phyloP scores from a whole-genome alignment of 2,113 vertebrate genomes.

The Geococcyx californianus region DNA sequence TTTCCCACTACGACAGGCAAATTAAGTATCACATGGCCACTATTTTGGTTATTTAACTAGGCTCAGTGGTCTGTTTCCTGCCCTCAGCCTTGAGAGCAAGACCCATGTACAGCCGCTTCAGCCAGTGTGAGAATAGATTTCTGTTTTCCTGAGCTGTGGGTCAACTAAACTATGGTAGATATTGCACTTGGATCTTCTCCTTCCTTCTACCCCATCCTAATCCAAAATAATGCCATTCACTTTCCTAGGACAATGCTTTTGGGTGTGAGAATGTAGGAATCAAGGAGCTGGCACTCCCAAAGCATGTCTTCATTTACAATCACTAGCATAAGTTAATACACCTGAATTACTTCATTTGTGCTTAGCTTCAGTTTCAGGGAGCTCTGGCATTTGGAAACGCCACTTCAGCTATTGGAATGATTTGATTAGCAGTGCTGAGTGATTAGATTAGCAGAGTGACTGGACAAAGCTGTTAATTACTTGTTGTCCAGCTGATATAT shows the following conservation, averaged over 20 bases:
- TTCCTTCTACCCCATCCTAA: background rate
- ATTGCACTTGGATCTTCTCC: background rate
- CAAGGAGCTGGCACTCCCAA: background rate
- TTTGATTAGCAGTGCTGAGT: slow-evolving; percentile 41
- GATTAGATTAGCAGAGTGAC: slow-evolving; percentile 52
- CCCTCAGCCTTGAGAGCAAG: background rate
- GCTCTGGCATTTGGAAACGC: background rate
- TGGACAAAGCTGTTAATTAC: slow-evolving; percentile 26
- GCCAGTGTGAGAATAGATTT: background rate
- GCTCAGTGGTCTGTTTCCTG: background rate
- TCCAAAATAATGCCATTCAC: background rate
- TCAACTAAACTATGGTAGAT: background rate
- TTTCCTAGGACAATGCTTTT: background rate
- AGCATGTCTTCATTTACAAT: slow-evolving; percentile 6
- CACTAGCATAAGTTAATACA: slow-evolving; percentile 29
- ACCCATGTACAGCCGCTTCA: background rate
- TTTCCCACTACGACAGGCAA: background rate
- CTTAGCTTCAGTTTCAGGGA: background rate
- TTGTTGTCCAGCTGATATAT: slow-evolving; percentile 10
- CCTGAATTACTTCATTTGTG: background rate
- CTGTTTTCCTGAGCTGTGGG: background rate
- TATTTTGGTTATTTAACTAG: background rate
- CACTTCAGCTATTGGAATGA: slow-evolving; percentile 21
- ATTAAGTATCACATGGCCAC: background rate
- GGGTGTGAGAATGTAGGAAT: background rate